phyloP scores from a whole-genome alignment of 2,113 vertebrate species.

The Acanthochromis polyacanthus region DNA sequence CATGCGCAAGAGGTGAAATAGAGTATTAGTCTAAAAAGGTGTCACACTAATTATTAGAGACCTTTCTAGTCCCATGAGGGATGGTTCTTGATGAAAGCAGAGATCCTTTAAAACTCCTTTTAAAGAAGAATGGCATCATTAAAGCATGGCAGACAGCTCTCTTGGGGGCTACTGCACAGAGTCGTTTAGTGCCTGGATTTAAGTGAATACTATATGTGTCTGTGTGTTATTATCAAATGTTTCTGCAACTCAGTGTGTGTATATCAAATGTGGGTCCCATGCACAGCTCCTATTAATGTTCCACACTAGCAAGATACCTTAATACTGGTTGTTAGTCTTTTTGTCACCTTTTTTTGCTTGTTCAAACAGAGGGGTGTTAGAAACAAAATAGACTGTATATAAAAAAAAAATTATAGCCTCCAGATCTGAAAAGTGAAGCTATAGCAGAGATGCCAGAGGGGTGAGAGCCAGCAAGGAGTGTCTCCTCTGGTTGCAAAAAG shows the following conservation, averaged over 20 bases:
- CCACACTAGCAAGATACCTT: too few species aligned
- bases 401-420: too few species aligned
- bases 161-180: slow-evolving; percentile 45
- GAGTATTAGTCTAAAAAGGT: slow-evolving; percentile 43
- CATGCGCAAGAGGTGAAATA: slow-evolving; percentile 15
- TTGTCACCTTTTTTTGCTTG: too few species aligned
- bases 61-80: slow-evolving; percentile 25
- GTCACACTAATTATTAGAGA: slow-evolving; percentile 59
- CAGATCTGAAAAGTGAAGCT: too few species aligned
- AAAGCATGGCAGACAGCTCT: slow-evolving; percentile 67
- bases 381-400: too few species aligned
- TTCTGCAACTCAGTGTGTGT: not conserved
- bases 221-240: slow-evolving; percentile 8
- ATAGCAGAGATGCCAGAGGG: too few species aligned
- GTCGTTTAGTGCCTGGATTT: slow-evolving; percentile 67
- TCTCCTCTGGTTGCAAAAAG: too few species aligned
- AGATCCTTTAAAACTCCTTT: slow-evolving; percentile 68
- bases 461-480: too few species aligned
- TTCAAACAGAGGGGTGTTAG: too few species aligned
- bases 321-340: too few species aligned
- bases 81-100: slow-evolving; percentile 64
- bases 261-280: not conserved
- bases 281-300: too few species aligned
- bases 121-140: slow-evolving; percentile 76
- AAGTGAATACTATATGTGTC: slow-evolving; percentile 17